Evolutionary conservation across 2,888 invertebrate species (phyloP), one percentile per base, ranked within the genome.

Genomic region (Nomada flava): DNA sequence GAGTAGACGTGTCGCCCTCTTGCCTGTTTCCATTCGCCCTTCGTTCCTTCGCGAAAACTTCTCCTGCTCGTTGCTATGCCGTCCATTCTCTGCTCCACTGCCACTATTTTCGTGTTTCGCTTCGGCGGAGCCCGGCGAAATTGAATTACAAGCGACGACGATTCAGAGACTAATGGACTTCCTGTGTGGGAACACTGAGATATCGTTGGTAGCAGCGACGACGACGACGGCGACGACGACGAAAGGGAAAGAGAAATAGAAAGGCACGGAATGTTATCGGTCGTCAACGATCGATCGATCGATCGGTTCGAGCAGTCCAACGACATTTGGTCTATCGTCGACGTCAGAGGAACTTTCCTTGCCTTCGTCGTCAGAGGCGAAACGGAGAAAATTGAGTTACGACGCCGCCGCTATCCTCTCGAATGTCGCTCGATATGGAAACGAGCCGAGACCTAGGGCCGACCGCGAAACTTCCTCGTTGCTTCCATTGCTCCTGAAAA

Each of bases 101-200:
- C 29, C 11, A 44, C 53, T 62, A 59, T 65, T 53, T 63, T 70
- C 65, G 77, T 65, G 72, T 79, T 65, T 75, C 77, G 64, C 47
- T 62, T 76, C 76, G 74, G 52, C 69, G 52, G 53, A 71, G 79
- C 70, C 76, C 47, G 67, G 55, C 42, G 88, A 86, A 87, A 88
- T 87, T 82, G 86, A 88, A 80, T 88, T 87, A 88, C 87, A 79
- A 78, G 83, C 77, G 83, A 81, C 80, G 80, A 83, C 82, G 87
- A 88, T 87, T 88, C 74, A 59, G 73, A 76, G 83, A 88, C 84
- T 88, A 88, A 88, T 88, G 88, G 88, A 87, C 83, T 84, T 79
- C 76, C 76, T 68, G 62, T 23, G 10, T 65, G 64, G 55, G 64
- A 78, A 70, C 65, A 74, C 47, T 52, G 64, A 67, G 67, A 74